Evolutionary conservation across 92 coral and sea anemone species (phyloP), one percentile per base, ranked within the genome.

Genomic region (Epizoanthus rinbou): DNA sequence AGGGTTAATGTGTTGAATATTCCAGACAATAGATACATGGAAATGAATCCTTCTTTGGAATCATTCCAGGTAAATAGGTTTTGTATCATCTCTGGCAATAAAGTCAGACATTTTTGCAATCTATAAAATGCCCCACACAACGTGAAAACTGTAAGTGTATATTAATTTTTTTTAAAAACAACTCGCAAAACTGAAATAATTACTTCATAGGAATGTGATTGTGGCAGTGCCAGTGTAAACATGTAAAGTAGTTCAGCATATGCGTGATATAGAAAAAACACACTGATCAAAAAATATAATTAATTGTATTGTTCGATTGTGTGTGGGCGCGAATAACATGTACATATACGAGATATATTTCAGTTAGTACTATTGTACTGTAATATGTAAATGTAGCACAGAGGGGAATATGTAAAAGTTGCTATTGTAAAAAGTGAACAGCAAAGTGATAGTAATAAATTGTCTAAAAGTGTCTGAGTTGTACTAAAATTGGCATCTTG

Each of bases 261-360:
- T 50, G 54, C 54, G 54, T 50, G 54, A 50, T 50, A 10, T 67
- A 6, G 28, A 41, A 67, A 28, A 67, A 65, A 31, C 71, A 14
- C 45, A 65, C 18, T 39, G 6, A 15, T 13, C 35, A 28, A 2
- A 65, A 65, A 65, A 6, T 15, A 65, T 8, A 28, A 65, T 25
- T 28, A 39, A 65, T 65, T 65, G 71, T 31, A 65, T 28, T 65
- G 71, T 65, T 31, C 45, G 4, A 25, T 65, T 65, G 71, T 65
- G 11, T 10, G 71, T 3, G 17, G 16, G 15, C n/a, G 15, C 11
- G 35, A 28, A 39, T 65, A 18, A 28, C 31, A 65, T 25, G 71
- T 28, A 13, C n/a, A 65, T 65, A 65, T 65, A 67, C 47, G 43
- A 41, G 39, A 22, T 66, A 66, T 66, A 66, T 66, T 66, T 66